Conservation (phyloP, 2,113 vertebrate species). For the Bufo gargarizans region DNA sequence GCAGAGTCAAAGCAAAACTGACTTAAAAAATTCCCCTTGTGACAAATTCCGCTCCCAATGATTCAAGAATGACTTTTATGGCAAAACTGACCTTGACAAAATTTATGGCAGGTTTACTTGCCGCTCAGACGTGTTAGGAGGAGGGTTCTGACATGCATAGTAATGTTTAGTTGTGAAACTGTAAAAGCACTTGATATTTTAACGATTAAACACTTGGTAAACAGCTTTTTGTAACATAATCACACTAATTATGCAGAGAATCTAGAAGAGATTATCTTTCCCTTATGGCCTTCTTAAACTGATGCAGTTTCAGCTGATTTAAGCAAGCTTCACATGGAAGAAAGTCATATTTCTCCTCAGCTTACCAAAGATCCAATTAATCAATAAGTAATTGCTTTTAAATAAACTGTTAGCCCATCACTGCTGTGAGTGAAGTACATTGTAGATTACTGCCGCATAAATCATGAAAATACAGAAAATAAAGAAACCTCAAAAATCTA, state of each 20-base stretch:
- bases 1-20: too few relatives aligned
- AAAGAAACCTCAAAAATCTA: not conserved
- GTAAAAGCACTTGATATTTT: constrained; percentile 56
- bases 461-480: not conserved
- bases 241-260: constrained; percentile 57
- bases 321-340: constrained; percentile 46
- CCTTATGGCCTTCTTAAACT: constrained; percentile 56
- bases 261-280: constrained; percentile 57
- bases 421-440: not conserved
- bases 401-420: constrained; percentile 48
- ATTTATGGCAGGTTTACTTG: not conserved
- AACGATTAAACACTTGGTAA: constrained; percentile 57
- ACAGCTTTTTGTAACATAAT: constrained; percentile 58
- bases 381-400: constrained; percentile 54
- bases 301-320: constrained; percentile 56
- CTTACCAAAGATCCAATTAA: constrained; percentile 52
- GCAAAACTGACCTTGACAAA: constrained; percentile 1
- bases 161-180: constrained; percentile 49
- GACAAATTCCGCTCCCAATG: not conserved
- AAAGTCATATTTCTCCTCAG: constrained; percentile 54
- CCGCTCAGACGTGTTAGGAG: not conserved
- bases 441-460: not conserved
- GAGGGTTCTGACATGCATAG: constrained; percentile 14
- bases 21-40: too few relatives aligned
- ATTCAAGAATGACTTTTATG: not conserved